Percentiles rank a stretch among this genome's conserved stretches.
Conservation (phyloP, 2,797 vertebrate species). For the Chelonia mydas region DNA sequence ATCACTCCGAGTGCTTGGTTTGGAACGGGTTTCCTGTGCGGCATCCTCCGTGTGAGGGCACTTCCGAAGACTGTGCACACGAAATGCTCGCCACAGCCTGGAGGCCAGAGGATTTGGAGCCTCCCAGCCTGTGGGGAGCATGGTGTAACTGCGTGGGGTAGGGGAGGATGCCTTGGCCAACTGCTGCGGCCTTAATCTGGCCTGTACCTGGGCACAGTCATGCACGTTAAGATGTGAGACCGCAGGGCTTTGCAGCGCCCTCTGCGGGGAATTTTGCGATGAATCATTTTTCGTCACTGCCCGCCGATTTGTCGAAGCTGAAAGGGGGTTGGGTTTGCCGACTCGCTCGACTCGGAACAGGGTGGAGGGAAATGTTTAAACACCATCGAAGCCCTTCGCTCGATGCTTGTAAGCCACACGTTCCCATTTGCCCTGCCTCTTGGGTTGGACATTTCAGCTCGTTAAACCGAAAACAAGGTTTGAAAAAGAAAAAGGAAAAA, state of each 20-base stretch:
- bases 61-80: neutral
- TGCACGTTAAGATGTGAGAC: neutral
- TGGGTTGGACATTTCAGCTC: neutral
- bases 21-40: neutral
- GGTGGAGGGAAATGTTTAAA: neutral
- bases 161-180: neutral
- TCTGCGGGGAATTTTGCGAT: neutral
- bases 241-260: neutral
- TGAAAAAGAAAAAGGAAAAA: no score
- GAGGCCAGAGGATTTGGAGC: neutral
- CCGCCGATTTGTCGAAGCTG: rapidly evolving
- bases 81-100: neutral
- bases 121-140: neutral
- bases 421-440: neutral
- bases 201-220: no score
- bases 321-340: neutral
- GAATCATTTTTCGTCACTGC: neutral
- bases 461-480: neutral
- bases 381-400: neutral
- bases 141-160: neutral
- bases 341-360: neutral
- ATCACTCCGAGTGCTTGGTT: neutral
- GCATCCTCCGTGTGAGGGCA: neutral
- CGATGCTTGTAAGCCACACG: neutral
- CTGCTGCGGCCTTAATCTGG: neutral